Base-by-base conservation (phyloP, 2,113 vertebrate genomes). In the Smithornis capensis region DNA sequence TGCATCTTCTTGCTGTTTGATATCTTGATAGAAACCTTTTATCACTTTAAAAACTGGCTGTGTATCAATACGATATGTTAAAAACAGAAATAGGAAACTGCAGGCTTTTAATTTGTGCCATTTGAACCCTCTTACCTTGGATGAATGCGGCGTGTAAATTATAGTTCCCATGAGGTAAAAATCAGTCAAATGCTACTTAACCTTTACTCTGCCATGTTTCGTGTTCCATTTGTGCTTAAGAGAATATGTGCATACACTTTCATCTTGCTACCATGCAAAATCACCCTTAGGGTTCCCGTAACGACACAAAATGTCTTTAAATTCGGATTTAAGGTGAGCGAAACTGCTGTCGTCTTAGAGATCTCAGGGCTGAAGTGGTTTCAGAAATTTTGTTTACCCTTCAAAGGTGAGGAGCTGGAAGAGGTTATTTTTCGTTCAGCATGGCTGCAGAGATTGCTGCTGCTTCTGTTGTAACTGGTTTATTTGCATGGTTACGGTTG, bases 71-170 rank as follows among this genome's bases (percentile, higher is more conserved):
- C 9, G 73, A 76, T 88, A 67, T 22, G 75, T 86, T 97, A 96
- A 96, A 96, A 96, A 88, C 71, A 97, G 92, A 90, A 93, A 79
- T 80, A 94, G 70, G 83, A 95, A 93, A 90, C 91, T 92, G 70
- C 95, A 94, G 90, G 91, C 86, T 97, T 97, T 97, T 96, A 96
- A 76, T 94, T 92, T 85, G 92, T 98, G 91, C 90, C 84, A 62
- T 96, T 97, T 94, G 95, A 97, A 96, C 95, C 81, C 81, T 93
- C 81, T 83, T 96, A 89, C 89, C 94, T 96, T 89, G 96, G 95
- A 95, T 94, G 94, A 97, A 95, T 59, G 87, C 67, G 9, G 60
- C 14, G 18, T 96, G 93, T 95, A 94, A 93, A 91, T 96, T 94
- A 94, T 42, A 85, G 94, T 93, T 93, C 91, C 92, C 91, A 79